Percentiles rank a stretch among this genome's conserved stretches.
These are phyloP conservation scores for Daubentonia madagascariensis DNA, from an alignment of 2,113 vertebrate species.

Conservation along the genomic window DNA sequence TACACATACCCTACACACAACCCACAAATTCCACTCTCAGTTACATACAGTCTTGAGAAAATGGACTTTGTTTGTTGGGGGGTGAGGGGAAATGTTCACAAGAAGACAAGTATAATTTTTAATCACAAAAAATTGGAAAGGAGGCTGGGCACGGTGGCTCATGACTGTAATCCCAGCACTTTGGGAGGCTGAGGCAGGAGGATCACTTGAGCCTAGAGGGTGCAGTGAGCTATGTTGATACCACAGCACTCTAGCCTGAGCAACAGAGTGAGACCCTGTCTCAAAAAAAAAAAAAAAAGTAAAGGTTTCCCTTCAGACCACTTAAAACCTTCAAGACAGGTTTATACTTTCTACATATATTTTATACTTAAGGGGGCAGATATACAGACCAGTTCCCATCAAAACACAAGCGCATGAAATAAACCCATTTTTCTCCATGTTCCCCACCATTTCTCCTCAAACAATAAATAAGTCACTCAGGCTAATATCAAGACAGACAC, in stretches of 20 bases:
- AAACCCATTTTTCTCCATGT: background rate
- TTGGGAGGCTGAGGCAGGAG: background rate
- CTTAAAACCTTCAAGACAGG: background rate
- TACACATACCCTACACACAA: background rate
- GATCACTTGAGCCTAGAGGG: too few species aligned
- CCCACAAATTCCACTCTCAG: background rate
- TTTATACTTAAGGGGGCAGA: background rate
- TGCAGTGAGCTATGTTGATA: too few species aligned
- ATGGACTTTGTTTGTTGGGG: background rate
- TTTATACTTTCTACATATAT: constrained; percentile 7
- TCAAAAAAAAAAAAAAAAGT: background rate
- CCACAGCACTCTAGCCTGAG: too few species aligned
- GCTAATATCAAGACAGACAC: background rate
- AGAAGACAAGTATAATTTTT: background rate
- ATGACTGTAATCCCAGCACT: background rate
- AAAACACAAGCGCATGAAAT: background rate
- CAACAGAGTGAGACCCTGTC: background rate
- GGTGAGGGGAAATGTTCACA: background rate
- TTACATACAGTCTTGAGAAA: background rate
- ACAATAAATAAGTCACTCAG: background rate
- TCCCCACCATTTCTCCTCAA: background rate
- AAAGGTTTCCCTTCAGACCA: background rate
- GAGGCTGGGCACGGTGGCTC: background rate
- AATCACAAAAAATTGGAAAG: background rate
- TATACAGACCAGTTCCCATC: background rate